Evolutionary conservation across 2,888 invertebrate genomes (phyloP).

Genomic region (Lysandra coridon): DNA sequence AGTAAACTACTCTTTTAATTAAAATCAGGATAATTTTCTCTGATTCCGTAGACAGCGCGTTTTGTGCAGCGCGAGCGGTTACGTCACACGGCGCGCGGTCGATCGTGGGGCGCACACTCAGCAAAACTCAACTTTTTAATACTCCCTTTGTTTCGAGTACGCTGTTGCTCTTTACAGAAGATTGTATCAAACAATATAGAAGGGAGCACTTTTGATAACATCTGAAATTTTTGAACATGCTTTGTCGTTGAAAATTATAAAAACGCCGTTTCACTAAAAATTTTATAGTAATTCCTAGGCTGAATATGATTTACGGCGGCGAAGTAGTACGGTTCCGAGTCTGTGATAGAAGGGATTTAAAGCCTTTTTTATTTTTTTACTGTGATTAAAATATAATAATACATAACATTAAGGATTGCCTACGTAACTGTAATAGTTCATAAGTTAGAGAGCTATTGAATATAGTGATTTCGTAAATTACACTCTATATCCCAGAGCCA

Average conservation of each 20-base stretch:
- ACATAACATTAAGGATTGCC: no score
- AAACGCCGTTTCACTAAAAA: no score
- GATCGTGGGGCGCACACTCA: slow-evolving; percentile 54
- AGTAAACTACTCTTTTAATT: slow-evolving; percentile 10
- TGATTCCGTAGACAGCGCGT: slow-evolving; percentile 12
- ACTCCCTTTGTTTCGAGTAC: slow-evolving; percentile 48
- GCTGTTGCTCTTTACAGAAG: slow-evolving; percentile 40
- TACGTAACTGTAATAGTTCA: no score
- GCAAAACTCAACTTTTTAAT: slow-evolving; percentile 56
- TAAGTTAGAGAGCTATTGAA: no score
- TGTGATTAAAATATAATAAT: no score
- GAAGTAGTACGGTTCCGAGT: no score
- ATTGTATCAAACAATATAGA: not conserved
- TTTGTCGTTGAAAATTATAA: not conserved
- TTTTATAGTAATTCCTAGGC: no score
- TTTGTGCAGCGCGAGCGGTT: slow-evolving; percentile 37
- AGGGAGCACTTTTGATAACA: not conserved
- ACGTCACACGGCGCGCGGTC: slow-evolving; percentile 70
- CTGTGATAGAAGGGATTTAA: no score
- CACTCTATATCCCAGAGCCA: no score
- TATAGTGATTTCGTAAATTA: no score
- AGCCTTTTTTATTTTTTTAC: no score
- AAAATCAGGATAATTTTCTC: slow-evolving; percentile 13
- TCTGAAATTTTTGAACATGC: not conserved
- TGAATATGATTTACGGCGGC: no score